Conservation (phyloP, 2,888 invertebrate genomes). For the Morpho achilles region DNA sequence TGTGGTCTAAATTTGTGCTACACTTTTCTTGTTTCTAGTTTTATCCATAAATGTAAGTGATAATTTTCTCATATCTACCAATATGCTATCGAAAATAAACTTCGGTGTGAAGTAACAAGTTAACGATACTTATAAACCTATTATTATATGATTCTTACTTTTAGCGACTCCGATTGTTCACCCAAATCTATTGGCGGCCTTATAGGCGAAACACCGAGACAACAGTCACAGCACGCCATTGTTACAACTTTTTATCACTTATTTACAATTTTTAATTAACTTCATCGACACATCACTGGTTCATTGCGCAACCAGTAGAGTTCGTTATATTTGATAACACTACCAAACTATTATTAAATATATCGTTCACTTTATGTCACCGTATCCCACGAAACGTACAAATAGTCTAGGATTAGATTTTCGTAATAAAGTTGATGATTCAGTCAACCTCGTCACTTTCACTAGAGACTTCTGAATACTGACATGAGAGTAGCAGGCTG, state of each 20-base stretch:
- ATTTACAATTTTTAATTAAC: constrained; percentile 41
- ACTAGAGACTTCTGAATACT: constrained; percentile 54
- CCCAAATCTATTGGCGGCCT: constrained; percentile 87
- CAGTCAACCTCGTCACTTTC: constrained; percentile 61
- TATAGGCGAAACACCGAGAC: constrained; percentile 83
- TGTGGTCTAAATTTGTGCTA: too few relatives aligned
- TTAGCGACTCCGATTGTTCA: constrained; percentile 86
- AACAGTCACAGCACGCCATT: constrained; percentile 83
- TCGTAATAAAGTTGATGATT: constrained; percentile 30
- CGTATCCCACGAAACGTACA: constrained; percentile 7
- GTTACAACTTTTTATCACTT: constrained; percentile 33
- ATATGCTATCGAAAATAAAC: too few relatives aligned
- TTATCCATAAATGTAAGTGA: background rate
- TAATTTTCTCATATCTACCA: too few relatives aligned
- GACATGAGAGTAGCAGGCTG: constrained; percentile 66
- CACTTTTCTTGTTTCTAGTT: background rate
- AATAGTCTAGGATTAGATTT: constrained; percentile 3
- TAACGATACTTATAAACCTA: too few relatives aligned
- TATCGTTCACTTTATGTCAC: constrained; percentile 18
- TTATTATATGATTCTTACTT: constrained; percentile 77
- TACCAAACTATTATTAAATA: constrained; percentile 1
- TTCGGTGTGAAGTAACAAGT: too few relatives aligned
- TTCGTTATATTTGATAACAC: constrained; percentile 30
- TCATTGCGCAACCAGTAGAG: constrained; percentile 60
- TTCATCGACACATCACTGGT: constrained; percentile 37